Conservation (phyloP, 2,888 invertebrate genomes). For the Lucinisca nassula region DNA sequence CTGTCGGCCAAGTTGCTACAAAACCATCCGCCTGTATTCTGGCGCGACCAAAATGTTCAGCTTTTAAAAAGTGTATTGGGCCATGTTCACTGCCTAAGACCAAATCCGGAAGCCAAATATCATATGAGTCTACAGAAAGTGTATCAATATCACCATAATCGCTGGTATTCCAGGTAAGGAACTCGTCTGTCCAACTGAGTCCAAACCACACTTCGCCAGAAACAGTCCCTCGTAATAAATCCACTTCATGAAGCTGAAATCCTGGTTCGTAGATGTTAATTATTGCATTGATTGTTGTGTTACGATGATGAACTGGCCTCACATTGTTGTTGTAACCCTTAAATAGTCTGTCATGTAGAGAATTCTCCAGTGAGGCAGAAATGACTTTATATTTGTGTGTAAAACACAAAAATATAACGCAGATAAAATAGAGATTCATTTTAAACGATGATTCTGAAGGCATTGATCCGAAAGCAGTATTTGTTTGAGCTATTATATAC, state of each 20-base stretch:
- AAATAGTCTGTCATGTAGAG: neutral
- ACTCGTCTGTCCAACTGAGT: slow-evolving; percentile 52
- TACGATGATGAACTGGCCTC: neutral
- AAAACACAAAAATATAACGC: too few relatives aligned
- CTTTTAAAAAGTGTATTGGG: neutral
- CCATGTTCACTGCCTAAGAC: slow-evolving; percentile 2
- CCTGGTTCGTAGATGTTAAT: neutral
- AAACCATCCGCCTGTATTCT: slow-evolving; percentile 20
- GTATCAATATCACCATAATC: slow-evolving; percentile 26
- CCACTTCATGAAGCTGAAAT: neutral
- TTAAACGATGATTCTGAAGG: too few relatives aligned
- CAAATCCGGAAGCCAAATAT: slow-evolving; percentile 54
- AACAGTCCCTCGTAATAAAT: neutral
- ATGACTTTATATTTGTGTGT: too few relatives aligned
- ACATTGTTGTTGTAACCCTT: neutral
- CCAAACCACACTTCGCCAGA: slow-evolving; percentile 8
- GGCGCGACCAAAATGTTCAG: slow-evolving; percentile 12
- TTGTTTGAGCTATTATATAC: too few relatives aligned
- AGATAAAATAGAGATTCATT: too few relatives aligned
- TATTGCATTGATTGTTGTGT: neutral
- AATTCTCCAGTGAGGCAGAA: neutral
- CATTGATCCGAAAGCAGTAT: too few relatives aligned
- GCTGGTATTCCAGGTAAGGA: slow-evolving; percentile 19
- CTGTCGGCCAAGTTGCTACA: slow-evolving; percentile 29
- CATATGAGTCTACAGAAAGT: slow-evolving; percentile 32